Evolutionary conservation across 2,888 invertebrate genomes (phyloP).

Genomic region (Drosophila seclusa): DNA sequence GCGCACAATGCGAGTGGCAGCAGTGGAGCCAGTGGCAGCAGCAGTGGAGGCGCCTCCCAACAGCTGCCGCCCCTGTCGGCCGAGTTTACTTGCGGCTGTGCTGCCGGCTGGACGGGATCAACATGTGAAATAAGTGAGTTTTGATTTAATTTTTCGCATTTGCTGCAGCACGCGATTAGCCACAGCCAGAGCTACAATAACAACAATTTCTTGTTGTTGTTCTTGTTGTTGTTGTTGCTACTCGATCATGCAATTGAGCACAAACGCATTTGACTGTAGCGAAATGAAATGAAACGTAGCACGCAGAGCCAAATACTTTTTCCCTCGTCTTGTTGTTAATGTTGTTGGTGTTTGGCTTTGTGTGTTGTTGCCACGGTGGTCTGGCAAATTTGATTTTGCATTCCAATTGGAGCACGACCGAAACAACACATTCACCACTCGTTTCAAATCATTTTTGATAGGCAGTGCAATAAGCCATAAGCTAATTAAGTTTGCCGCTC

Average conservation of each 20-base stretch:
- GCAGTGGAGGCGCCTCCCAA: conserved; percentile 40
- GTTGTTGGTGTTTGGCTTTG: conserved; percentile 32
- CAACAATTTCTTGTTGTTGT: conserved; percentile 22
- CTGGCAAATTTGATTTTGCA: conserved; percentile 72
- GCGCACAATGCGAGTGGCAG: conserved; percentile 56
- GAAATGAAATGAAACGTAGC: conserved; percentile 80
- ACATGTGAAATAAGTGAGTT: conserved; percentile 91
- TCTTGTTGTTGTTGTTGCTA: conserved; percentile 49
- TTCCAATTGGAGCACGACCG: conserved; percentile 79
- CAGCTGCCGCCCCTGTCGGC: conserved; percentile 84
- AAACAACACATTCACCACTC: conserved; percentile 69
- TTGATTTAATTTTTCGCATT: conserved; percentile 78
- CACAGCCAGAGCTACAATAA: conserved; percentile 38
- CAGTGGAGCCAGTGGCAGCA: conserved; percentile 11
- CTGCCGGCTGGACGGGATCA: conserved; percentile 93
- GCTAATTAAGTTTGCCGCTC: conserved; percentile 71
- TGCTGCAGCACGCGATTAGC: conserved; percentile 77
- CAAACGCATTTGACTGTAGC: conserved; percentile 80
- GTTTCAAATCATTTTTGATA: conserved; percentile 37
- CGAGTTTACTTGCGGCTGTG: conserved; percentile 92
- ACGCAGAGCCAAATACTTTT: conserved; percentile 48
- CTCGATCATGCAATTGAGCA: conserved; percentile 79
- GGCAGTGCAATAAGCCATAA: conserved; percentile 63
- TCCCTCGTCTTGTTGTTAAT: conserved; percentile 19
- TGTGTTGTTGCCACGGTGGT: conserved; percentile 63